These are phyloP conservation scores for Apteryx owenii DNA, from an alignment of 2,113 vertebrate genomes.

Conservation along the genomic window DNA sequence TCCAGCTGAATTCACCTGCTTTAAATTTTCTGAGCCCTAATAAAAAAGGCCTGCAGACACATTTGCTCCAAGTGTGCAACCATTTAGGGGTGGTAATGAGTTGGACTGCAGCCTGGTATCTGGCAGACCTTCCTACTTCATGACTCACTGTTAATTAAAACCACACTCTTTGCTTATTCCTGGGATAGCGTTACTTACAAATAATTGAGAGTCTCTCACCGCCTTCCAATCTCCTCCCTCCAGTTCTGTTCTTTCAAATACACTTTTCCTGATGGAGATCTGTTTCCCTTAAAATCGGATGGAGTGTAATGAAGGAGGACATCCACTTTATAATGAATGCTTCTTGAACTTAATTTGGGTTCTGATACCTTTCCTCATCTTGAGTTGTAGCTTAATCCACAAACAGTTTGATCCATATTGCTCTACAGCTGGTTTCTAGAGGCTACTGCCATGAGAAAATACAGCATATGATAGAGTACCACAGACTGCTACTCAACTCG, in stretches of 20 bases:
- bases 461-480: not conserved
- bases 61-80: conserved; percentile 67
- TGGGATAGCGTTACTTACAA: conserved; percentile 61
- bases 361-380: not conserved
- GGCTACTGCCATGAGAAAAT: not conserved
- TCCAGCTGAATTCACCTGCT: conserved; percentile 62
- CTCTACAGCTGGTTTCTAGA: not conserved
- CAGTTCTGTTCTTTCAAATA: not conserved
- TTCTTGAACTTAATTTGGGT: conserved; percentile 8
- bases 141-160: conserved; percentile 80
- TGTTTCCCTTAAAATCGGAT: conserved; percentile 17
- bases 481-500: not conserved
- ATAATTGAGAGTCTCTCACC: conserved; percentile 44
- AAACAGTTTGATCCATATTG: not conserved
- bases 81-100: conserved; percentile 69
- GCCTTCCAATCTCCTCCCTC: not conserved
- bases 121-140: conserved; percentile 67
- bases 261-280: conserved; percentile 25
- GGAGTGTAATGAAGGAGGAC: not conserved
- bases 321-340: not conserved
- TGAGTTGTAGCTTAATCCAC: not conserved
- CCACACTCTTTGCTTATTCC: conserved; percentile 72
- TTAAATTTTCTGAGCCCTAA: conserved; percentile 58
- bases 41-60: conserved; percentile 70
- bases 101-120: conserved; percentile 46